A percentile compares a stretch with the other conserved stretches of the same genome.
phyloP scores from a whole-genome alignment of 2,888 invertebrate species.

The Notodonta ziczac region DNA sequence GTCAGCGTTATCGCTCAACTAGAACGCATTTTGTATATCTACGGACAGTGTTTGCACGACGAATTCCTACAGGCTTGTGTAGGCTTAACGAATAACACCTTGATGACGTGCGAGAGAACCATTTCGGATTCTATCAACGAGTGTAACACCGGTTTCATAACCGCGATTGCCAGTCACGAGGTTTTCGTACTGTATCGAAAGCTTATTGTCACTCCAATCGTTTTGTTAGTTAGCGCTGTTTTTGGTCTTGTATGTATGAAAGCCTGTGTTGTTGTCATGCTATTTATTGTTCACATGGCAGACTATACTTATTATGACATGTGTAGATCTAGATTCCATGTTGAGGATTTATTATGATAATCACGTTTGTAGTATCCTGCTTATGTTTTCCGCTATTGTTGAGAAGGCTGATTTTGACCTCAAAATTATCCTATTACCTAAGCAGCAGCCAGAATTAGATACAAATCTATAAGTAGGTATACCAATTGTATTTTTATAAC shows the following conservation, averaged over 20 bases:
- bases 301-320: not conserved
- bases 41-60: slow-evolving; percentile 60
- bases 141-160: slow-evolving; percentile 23
- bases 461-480: too few species aligned
- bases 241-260: not conserved
- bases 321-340: not conserved
- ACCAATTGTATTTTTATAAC: not conserved
- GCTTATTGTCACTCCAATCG: not conserved
- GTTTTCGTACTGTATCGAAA: slow-evolving; percentile 9
- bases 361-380: too few species aligned
- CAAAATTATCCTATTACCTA: too few species aligned
- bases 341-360: too few species aligned
- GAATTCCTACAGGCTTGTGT: slow-evolving; percentile 55
- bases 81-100: slow-evolving; percentile 48
- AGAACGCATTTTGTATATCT: slow-evolving; percentile 38
- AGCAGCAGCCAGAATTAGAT: too few species aligned
- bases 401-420: too few species aligned
- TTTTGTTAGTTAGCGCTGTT: not conserved
- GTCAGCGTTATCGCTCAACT: slow-evolving; percentile 34
- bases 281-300: not conserved
- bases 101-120: slow-evolving; percentile 40
- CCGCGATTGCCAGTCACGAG: slow-evolving; percentile 25
- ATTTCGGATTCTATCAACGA: slow-evolving; percentile 13
- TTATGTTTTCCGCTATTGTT: too few species aligned
- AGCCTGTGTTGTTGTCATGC: not conserved